Evolutionary conservation across 2,888 invertebrate genomes (phyloP), one percentile per base, ranked within the genome.

Genomic region (Luffia ferchaultella): DNA sequence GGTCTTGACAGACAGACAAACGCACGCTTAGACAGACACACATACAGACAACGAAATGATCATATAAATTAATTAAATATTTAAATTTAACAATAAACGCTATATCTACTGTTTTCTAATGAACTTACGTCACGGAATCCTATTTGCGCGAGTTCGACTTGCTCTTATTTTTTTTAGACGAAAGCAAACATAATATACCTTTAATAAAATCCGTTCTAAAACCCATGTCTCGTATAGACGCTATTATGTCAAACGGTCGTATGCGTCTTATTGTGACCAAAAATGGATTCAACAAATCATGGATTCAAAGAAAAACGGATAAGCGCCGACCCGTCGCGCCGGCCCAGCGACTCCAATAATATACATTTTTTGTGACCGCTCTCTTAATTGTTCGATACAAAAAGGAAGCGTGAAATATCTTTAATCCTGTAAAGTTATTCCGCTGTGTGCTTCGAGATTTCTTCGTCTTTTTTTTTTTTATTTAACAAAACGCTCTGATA

Each of bases 351-450:
- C 41, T 46, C 16, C 16, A 16, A 50, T 50, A 46, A 43, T 18
- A 42, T 17, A 20, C 17, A 48, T 56, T 54, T 54, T 51, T 54
- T 54, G 52, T 51, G 48, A 46, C 41, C 52, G 50, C 52, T 54
- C 70, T 68, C 62, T 69, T 74, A 76, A 78, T 80, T 75, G 73
- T 73, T 67, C 65, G 64, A 63, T 70, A 67, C 63, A 68, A 67
- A 72, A 70, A 67, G 60, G 68, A 70, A 70, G 64, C 30, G 62
- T 72, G 73, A 70, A 71, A 67, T 67, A 58, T 62, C 60, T 59
- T 67, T 75, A 77, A 79, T 78, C 76, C 72, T 63, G 65, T 73
- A 70, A 73, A 68, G 69, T 70, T 69, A 74, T 73, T 73, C 18
- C 15, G 17, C 69, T 67, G 68, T 62, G 66, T 70, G 64, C 30